Base-by-base conservation (phyloP, 1,140 invertebrate species). In the Phortica variegata region DNA sequence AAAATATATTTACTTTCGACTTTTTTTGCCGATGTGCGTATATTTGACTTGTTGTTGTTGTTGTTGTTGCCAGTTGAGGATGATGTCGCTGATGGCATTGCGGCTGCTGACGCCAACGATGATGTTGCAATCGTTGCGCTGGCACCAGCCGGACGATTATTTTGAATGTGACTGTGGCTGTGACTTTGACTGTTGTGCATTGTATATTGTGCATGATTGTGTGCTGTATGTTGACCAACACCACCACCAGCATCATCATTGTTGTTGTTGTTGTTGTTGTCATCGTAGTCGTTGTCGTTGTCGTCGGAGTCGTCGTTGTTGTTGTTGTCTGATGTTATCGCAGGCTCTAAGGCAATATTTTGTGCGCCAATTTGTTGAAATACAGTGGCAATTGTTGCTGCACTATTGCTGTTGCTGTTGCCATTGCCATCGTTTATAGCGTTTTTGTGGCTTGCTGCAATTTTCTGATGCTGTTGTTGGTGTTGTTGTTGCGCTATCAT, bases 281-380 rank as follows among this genome's bases (percentile, higher is more conserved):
- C 38, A 13, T 23, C n/a, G 38, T 34, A 34, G 26, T 33, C 57
- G 41, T 51, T 48, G 37, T 36, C 19, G 12, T 34, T 13, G 52
- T 49, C 31, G 47, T 44, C 43, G 43, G 33, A 13, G 52, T 51
- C 8, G 42, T 31, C 8, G 18, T 38, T 15, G 18, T 34, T 18
- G 39, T 29, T 34, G 45, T 8, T 31, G 57, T 21, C 29, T 36
- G 45, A 15, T 39, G 48, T 29, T 36, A 47, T 49, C 13, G 40
- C 43, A 43, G 52, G 53, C 39, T 57, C 49, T 55, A 69, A 56
- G 48, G 56, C 69, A 45, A 73, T 49, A 38, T 59, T 59, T 38
- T 73, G 69, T 23, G 69, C 59, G 42, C 61, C 65, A 54, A 69
- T 61, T 55, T 65, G 59, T 52, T 68, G 69, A 43, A 60, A 63